Base-by-base conservation (phyloP, 2,888 invertebrate genomes). In the Brenthis hecate region DNA sequence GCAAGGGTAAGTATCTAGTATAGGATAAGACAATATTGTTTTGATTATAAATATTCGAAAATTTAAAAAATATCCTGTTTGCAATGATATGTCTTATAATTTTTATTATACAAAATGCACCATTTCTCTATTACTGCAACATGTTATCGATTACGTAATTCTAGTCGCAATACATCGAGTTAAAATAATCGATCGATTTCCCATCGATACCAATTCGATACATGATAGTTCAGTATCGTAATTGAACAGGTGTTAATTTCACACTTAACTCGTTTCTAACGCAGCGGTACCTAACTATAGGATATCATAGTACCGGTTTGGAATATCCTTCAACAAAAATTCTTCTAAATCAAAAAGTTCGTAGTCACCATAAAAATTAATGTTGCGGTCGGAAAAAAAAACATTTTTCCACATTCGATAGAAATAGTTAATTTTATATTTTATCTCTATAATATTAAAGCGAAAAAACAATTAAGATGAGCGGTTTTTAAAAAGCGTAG, bases 171-270 rank as follows among this genome's bases (percentile, higher is more conserved):
- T 23, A 56, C 66, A 70, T 73, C 67, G 62, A 57, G 70, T 74
- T 74, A 74, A 71, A 73, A 74, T 73, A 74, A 75, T 75, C 77
- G 75, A 76, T 76, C 73, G 74, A 68, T 72, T 61, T 66, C 48
- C 73, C 68, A 75, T 75, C 74, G 74, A 74, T 74, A 76, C 75
- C 72, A 71, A 73, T 73, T 73, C 72, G 74, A 76, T 76, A 76
- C 68, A 72, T 72, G 66, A 71, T 71, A 70, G 73, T 75, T 70
- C 72, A 73, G 75, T 73, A 74, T 78, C 70, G 76, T 75, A 76
- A 77, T 74, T 72, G 72, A 74, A 74, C 74, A 75, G 76, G 76
- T 77, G 75, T 77, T 79, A 77, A 80, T 80, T 78, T 78, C 78
- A 78, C 78, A 79, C 77, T 76, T 72, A 74, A 74, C 74, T 67